These are phyloP conservation scores for Podocnemis expansa DNA, from an alignment of 2,113 vertebrate species.

Conservation along the genomic window DNA sequence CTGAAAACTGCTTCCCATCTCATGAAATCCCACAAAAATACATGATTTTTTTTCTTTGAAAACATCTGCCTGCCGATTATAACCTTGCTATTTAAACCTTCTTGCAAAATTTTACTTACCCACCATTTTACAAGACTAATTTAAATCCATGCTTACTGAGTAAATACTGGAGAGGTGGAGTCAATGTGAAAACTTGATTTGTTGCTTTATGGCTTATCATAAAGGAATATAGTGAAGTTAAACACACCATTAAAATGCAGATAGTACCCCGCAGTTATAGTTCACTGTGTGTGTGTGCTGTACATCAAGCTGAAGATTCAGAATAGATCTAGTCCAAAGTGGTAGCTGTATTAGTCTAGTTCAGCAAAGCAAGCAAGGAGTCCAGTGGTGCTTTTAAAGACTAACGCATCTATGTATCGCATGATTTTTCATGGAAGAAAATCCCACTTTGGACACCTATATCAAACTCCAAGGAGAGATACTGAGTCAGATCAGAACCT, in stretches of 20 bases:
- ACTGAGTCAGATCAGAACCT: slow-evolving; percentile 22
- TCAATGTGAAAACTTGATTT: slow-evolving; percentile 46
- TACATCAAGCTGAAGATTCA: slow-evolving; percentile 6
- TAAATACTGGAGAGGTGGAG: slow-evolving; percentile 30
- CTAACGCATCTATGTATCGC: too few relatives aligned
- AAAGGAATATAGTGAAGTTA: slow-evolving; percentile 18
- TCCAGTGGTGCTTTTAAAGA: too few relatives aligned
- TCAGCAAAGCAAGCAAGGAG: too few relatives aligned
- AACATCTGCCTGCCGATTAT: neutral
- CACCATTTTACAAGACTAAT: neutral
- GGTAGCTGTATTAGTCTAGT: too few relatives aligned
- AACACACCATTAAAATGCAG: slow-evolving; percentile 32
- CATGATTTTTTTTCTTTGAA: neutral
- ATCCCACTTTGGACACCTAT: slow-evolving; percentile 55
- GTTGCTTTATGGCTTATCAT: slow-evolving; percentile 28
- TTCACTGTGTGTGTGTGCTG: neutral
- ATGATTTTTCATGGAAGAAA: too few relatives aligned
- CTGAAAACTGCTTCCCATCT: neutral
- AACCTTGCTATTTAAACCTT: neutral
- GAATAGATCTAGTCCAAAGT: neutral
- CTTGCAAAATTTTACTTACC: neutral
- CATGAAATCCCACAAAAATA: neutral
- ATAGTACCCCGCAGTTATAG: neutral
- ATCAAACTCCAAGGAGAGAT: neutral
- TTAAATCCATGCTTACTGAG: slow-evolving; percentile 20